Evolutionary conservation across 2,888 invertebrate genomes (phyloP).

Genomic region (Axea sp.): DNA sequence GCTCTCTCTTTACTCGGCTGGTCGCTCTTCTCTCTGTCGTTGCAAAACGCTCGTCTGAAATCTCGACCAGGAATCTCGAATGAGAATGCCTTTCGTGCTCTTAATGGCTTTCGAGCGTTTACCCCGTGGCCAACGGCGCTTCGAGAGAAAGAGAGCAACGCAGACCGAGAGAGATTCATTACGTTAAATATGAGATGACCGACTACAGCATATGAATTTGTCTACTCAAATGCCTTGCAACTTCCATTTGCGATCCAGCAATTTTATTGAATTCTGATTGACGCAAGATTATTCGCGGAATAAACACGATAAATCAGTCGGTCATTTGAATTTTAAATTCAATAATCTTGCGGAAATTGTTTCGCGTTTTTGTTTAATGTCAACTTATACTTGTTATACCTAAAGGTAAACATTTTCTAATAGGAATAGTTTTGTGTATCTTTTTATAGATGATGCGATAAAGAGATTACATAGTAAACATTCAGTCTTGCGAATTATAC

Average conservation of each 20-base stretch:
- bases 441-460: too few relatives aligned
- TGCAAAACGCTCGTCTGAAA: constrained; percentile 65
- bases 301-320: neutral
- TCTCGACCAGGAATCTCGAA: constrained; percentile 64
- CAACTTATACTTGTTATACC: neutral
- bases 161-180: constrained; percentile 62
- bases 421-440: too few relatives aligned
- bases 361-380: neutral
- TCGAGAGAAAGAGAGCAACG: constrained; percentile 26
- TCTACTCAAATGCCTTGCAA: constrained; percentile 25
- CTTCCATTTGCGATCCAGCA: constrained; percentile 12
- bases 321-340: constrained; percentile 29
- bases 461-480: too few relatives aligned
- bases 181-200: constrained; percentile 63
- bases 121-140: constrained; percentile 65
- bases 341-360: constrained; percentile 4
- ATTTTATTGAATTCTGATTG: constrained; percentile 33
- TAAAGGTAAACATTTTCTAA: too few relatives aligned
- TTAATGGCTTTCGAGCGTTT: constrained; percentile 66
- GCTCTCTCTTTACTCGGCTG: constrained; percentile 45
- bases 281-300: constrained; percentile 8
- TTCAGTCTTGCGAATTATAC: too few relatives aligned
- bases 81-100: constrained; percentile 65
- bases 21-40: constrained; percentile 59
- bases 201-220: constrained; percentile 44